Percentiles rank a stretch among this genome's conserved stretches.
These are phyloP conservation scores for Acheta domesticus DNA, from an alignment of 2,888 invertebrate species.

Conservation along the genomic window DNA sequence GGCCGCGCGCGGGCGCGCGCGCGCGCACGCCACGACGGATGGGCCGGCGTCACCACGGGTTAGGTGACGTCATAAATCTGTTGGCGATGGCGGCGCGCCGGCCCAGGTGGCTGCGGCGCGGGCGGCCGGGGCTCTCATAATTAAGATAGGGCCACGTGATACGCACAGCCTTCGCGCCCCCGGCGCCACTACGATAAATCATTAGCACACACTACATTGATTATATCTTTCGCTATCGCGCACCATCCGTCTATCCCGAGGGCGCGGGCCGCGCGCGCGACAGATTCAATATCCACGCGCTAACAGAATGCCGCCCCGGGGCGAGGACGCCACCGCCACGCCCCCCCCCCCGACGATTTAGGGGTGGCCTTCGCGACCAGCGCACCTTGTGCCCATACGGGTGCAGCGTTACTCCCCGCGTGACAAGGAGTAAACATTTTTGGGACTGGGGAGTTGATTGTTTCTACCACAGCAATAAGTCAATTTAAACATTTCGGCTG, in stretches of 20 bases:
- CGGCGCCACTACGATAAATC: constrained; percentile 21
- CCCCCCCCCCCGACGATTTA: too few species aligned
- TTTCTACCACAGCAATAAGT: too few species aligned
- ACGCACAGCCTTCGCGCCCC: background rate
- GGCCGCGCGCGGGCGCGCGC: background rate
- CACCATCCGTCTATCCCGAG: background rate
- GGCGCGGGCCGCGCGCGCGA: background rate
- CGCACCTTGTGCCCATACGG: too few species aligned
- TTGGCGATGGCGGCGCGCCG: background rate
- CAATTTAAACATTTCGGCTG: too few species aligned
- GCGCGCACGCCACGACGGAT: background rate
- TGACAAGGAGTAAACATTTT: too few species aligned
- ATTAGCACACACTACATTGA: background rate
- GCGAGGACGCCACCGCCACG: background rate
- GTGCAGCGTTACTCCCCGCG: too few species aligned
- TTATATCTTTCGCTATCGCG: background rate
- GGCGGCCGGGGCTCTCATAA: constrained; percentile 22
- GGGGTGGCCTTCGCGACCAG: too few species aligned
- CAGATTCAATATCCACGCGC: constrained; percentile 2
- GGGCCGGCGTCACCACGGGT: background rate
- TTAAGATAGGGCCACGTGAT: constrained; percentile 31
- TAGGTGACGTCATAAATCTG: constrained; percentile 20
- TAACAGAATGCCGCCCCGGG: background rate
- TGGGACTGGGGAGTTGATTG: too few species aligned
- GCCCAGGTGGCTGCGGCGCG: background rate